Evolutionary conservation across 2,888 invertebrate genomes (phyloP), one percentile per base, ranked within the genome.

Genomic region (Reticulitermes lucifugus): DNA sequence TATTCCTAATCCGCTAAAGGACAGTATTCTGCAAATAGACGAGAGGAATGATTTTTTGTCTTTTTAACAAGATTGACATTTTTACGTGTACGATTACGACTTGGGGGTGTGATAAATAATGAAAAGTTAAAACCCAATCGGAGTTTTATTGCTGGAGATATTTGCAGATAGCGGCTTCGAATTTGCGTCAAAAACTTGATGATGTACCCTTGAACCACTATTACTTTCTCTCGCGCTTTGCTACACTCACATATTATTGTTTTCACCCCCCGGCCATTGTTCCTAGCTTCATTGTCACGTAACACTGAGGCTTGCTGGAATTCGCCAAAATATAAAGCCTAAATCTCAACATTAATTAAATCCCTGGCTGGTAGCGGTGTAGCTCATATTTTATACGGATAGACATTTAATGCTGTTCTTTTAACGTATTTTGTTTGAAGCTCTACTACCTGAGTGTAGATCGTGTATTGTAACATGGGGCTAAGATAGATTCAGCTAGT

Each of bases 271-370:
- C 60, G 35, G 80, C 51, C 80, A 80, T 60, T 80, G 80, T 80
- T 80, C 60, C 80, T 41, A 80, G 80, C 35, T 80, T 60, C 60
- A 80, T 80, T 80, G 80, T 80, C 55, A 41, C 80, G 29, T 80
- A 80, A 80, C 80, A 35, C 35, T 35, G 51, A 18, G 22, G 80
- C 29, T 41, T 73, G 29, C 73, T 6, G 5, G 14, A 73, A 29
- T 3, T 9, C 35, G 73, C 35, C 73, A 73, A 73, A 73, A 73
- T 41, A 41, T 25, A 41, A 35, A 73, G 7, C 73, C 73, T 41
- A 73, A 73, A 73, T 73, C 73, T 73, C 73, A 73, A 73, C 73
- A 73, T 73, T 73, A 29, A 73, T 73, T 73, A 73, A 73, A 35
- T 71, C 73, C 41, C 25, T 18, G 41, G 41, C 41, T 73, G 73